Evolutionary conservation across 2,797 vertebrate species (phyloP).

Genomic region (Netta rufina): DNA sequence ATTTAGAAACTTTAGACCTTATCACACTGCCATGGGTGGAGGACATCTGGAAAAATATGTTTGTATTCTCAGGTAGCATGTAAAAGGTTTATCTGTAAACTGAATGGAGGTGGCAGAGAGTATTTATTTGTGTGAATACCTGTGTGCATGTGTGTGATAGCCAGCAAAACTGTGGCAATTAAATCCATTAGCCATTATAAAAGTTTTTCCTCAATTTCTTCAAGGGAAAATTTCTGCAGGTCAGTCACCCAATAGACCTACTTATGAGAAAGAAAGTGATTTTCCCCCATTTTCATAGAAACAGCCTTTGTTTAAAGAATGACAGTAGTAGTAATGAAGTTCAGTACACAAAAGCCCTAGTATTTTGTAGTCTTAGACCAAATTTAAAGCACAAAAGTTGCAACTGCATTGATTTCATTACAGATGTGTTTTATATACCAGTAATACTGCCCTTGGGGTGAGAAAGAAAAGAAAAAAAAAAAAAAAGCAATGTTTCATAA

Average conservation of each 20-base stretch:
- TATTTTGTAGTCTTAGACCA: background rate
- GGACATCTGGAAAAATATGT: fast-evolving
- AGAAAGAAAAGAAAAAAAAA: background rate
- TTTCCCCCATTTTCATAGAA: background rate
- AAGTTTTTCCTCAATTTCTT: background rate
- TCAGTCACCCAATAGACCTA: background rate
- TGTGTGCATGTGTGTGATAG: background rate
- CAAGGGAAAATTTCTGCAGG: background rate
- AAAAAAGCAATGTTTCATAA: background rate
- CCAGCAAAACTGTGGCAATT: background rate
- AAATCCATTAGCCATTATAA: background rate
- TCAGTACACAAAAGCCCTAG: background rate
- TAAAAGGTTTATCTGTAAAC: background rate
- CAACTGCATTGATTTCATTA: background rate
- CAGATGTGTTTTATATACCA: background rate
- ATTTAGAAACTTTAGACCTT: background rate
- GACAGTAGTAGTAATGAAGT: background rate
- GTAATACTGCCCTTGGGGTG: background rate
- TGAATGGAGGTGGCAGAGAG: background rate
- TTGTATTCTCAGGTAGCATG: background rate
- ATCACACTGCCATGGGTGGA: background rate
- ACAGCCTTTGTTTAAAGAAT: background rate
- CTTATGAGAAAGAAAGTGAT: background rate
- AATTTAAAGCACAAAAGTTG: background rate
- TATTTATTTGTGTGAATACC: background rate